Conservation (phyloP, 2,113 vertebrate genomes). For the Spea multiplicata region DNA sequence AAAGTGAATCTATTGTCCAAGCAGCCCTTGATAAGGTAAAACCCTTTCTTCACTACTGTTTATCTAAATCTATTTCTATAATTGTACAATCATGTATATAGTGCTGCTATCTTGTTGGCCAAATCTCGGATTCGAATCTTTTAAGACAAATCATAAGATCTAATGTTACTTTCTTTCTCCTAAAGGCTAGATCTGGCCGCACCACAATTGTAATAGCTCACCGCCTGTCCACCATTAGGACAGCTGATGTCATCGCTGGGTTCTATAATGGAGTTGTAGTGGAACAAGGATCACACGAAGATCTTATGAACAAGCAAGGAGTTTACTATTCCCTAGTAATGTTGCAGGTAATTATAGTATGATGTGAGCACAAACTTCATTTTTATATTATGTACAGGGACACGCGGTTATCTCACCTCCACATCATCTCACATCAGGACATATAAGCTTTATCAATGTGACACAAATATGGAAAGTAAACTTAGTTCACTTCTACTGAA, state of each 20-base stretch:
- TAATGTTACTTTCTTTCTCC: neutral
- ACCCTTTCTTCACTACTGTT: neutral
- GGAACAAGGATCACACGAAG: slow-evolving; percentile 67
- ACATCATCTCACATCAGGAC: no score
- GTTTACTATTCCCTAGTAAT: slow-evolving; percentile 70
- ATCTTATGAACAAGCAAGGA: slow-evolving; percentile 70
- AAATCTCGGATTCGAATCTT: no score
- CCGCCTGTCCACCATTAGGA: slow-evolving; percentile 68
- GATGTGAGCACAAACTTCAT: neutral
- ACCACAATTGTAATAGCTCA: slow-evolving; percentile 77
- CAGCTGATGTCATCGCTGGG: slow-evolving; percentile 69
- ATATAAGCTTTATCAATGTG: no score
- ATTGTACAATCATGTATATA: no score
- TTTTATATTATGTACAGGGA: neutral
- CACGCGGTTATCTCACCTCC: no score
- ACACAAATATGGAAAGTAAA: no score
- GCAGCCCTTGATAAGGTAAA: slow-evolving; percentile 71
- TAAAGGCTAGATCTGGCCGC: slow-evolving; percentile 67
- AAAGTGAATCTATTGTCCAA: slow-evolving; percentile 71
- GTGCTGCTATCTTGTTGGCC: no score
- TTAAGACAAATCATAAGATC: no score
- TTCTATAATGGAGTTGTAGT: slow-evolving; percentile 64
- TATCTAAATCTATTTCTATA: neutral
- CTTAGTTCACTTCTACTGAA: no score
- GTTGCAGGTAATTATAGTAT: slow-evolving; percentile 62